Evolutionary conservation across 2,888 invertebrate genomes (phyloP).

Genomic region (Rotaria magnacalcarata): DNA sequence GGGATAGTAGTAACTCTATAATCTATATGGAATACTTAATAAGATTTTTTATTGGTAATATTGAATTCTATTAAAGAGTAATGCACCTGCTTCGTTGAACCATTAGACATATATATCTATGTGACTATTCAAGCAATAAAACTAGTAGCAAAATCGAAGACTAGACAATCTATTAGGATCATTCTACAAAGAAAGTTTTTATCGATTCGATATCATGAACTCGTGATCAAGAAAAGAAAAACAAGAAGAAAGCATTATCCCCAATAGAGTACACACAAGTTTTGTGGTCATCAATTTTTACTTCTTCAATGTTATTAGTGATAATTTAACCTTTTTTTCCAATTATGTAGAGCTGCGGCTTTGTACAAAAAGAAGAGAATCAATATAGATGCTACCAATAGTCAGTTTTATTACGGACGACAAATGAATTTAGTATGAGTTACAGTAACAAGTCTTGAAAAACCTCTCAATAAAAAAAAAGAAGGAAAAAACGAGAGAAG

Average conservation of each 20-base stretch:
- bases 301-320: not conserved
- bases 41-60: not conserved
- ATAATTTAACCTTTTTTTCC: constrained; percentile 7
- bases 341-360: not conserved
- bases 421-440: not conserved
- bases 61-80: not conserved
- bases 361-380: not conserved
- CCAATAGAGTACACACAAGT: not conserved
- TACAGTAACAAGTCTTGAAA: not conserved
- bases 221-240: not conserved
- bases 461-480: not conserved
- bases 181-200: not conserved
- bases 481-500: not conserved
- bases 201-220: not conserved
- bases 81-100: not conserved
- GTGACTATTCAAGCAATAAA: not conserved
- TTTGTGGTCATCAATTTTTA: not conserved
- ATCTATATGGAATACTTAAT: not conserved
- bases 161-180: too few species aligned
- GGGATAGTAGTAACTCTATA: not conserved
- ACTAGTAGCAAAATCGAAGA: not conserved
- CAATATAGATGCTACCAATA: not conserved
- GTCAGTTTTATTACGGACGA: not conserved
- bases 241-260: not conserved
- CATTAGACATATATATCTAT: not conserved